Evolutionary conservation across 2,113 vertebrate genomes (phyloP).

Genomic region (Triplophysa tibetana): DNA sequence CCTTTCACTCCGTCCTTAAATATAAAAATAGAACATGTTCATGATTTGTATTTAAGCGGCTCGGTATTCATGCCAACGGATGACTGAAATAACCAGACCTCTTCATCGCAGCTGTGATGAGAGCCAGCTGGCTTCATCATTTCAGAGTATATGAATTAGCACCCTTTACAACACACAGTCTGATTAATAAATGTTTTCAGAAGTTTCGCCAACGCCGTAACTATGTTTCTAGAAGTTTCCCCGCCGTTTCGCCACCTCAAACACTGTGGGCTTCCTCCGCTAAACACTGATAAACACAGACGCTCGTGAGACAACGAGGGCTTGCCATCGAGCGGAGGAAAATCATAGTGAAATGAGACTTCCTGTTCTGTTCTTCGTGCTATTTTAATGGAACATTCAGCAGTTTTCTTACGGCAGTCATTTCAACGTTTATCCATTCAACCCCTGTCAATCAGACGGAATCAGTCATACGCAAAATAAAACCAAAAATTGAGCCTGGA

Average conservation of each 20-base stretch:
- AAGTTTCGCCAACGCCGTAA: constrained; percentile 37
- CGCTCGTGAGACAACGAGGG: background rate
- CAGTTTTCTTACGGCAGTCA: background rate
- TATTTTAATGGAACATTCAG: background rate
- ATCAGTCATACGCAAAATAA: constrained; percentile 7
- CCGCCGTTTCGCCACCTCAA: background rate
- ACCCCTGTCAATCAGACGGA: background rate
- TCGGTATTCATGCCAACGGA: constrained; percentile 1
- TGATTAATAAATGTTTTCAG: constrained; percentile 50
- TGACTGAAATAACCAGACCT: constrained; percentile 27
- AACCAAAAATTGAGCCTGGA: constrained; percentile 23
- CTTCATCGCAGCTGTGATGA: constrained; percentile 35
- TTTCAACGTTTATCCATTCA: background rate
- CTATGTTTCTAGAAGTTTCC: constrained; percentile 31
- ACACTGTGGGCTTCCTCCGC: constrained; percentile 7
- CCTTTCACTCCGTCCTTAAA: background rate
- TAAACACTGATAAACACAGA: constrained; percentile 21
- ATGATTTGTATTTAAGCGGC: background rate
- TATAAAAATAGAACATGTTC: background rate
- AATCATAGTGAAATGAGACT: background rate
- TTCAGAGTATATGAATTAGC: constrained; percentile 31
- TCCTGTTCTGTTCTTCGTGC: background rate
- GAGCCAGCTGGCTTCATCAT: constrained; percentile 41
- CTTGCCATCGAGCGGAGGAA: background rate
- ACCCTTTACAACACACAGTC: constrained; percentile 28